Conservation (phyloP, 2,113 vertebrate species). For the Arvicanthis niloticus region DNA sequence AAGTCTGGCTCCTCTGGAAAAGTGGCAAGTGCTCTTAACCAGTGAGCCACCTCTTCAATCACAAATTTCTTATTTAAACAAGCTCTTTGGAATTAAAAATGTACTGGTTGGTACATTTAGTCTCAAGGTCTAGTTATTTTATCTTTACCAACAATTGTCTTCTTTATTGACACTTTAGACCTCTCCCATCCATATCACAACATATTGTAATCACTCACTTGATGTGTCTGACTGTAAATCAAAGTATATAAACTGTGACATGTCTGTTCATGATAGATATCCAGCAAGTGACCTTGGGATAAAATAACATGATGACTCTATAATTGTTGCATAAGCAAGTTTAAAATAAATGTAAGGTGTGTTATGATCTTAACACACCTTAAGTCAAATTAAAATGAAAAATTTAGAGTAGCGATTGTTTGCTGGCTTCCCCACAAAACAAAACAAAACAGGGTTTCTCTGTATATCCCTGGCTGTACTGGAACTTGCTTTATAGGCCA, state of each 20-base stretch:
- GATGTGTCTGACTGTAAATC: not conserved
- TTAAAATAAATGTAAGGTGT: conserved; percentile 50
- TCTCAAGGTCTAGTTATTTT: conserved; percentile 30
- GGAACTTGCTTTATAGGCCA: too few relatives aligned
- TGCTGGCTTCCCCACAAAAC: not conserved
- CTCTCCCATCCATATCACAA: not conserved
- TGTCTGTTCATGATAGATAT: conserved; percentile 6
- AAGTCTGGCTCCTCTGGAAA: not conserved
- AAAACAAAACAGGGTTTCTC: not conserved
- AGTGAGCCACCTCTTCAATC: not conserved
- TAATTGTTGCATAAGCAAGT: conserved; percentile 36
- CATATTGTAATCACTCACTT: not conserved
- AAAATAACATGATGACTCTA: conserved; percentile 31
- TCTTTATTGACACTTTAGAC: not conserved
- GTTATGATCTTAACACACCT: conserved; percentile 55
- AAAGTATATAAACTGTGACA: not conserved
- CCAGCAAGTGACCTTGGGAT: conserved; percentile 10
- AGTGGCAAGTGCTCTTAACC: not conserved
- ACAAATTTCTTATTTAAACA: conserved; percentile 8
- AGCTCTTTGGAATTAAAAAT: conserved; percentile 49
- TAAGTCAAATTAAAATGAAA: conserved; percentile 11
- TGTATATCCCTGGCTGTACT: too few relatives aligned
- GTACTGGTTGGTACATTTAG: not conserved
- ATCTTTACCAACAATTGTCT: not conserved
- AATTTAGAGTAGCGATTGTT: conserved; percentile 48